Evolutionary conservation across 2,797 vertebrate genomes (phyloP).

Genomic region (Heliangelus exortis): DNA sequence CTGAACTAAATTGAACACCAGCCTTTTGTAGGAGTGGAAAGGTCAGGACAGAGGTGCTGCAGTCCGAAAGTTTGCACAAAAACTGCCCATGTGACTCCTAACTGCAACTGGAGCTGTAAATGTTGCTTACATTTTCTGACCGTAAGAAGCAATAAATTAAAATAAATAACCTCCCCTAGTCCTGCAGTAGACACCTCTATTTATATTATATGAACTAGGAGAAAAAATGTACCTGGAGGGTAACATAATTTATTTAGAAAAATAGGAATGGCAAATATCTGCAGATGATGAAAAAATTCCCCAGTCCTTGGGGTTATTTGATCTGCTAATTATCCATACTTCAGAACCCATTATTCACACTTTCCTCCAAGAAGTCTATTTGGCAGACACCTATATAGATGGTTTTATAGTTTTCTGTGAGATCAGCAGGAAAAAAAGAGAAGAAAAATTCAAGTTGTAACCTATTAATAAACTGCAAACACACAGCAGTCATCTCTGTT

Average conservation of each 20-base stretch:
- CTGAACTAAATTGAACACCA: neutral
- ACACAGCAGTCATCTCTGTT: neutral
- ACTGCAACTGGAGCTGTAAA: neutral
- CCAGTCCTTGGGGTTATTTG: conserved; percentile 58
- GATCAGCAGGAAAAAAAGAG: conserved; percentile 50
- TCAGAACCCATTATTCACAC: conserved; percentile 61
- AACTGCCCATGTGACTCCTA: neutral
- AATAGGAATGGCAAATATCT: neutral
- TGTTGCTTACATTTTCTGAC: neutral
- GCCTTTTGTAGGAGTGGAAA: neutral
- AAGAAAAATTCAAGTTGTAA: conserved; percentile 7
- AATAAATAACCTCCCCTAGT: conserved; percentile 9
- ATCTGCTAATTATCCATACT: conserved; percentile 66
- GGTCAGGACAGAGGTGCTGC: neutral
- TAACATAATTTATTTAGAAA: conserved; percentile 44
- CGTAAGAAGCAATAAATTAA: conserved; percentile 1
- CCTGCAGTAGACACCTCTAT: neutral
- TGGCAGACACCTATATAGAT: conserved; percentile 33
- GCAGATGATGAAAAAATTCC: conserved; percentile 40
- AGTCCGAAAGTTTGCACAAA: neutral
- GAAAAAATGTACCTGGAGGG: conserved; percentile 29
- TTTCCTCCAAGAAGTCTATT: conserved; percentile 27
- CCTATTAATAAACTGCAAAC: neutral
- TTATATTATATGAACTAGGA: neutral
- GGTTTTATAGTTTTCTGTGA: conserved; percentile 20